Evolutionary conservation across 2,113 vertebrate genomes (phyloP).

Genomic region (Hyaena hyaena): DNA sequence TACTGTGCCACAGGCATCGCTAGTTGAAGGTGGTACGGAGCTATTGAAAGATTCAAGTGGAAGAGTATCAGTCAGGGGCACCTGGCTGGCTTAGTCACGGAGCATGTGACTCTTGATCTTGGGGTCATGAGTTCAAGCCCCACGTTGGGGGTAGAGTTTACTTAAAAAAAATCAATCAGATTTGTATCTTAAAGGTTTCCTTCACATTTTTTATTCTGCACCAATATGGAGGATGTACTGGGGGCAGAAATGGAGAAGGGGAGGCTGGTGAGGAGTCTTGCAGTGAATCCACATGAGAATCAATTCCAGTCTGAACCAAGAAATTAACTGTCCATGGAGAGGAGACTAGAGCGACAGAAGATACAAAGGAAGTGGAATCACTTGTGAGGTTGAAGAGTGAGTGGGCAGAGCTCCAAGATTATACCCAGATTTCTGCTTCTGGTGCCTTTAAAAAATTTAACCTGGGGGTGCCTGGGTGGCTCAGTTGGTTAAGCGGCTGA

Average conservation of each 20-base stretch:
- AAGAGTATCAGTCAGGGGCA: neutral
- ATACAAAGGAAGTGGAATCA: neutral
- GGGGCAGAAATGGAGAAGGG: neutral
- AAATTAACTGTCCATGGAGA: neutral
- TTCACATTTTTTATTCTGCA: neutral
- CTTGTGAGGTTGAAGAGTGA: neutral
- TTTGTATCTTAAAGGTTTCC: neutral
- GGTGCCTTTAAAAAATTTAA: neutral
- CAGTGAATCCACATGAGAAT: neutral
- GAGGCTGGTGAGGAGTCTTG: neutral
- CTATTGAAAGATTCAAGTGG: neutral
- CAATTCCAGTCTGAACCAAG: neutral
- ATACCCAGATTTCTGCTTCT: neutral
- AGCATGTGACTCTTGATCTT: neutral
- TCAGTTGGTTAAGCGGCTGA: neutral
- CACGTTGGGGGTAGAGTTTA: neutral
- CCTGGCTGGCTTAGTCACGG: neutral
- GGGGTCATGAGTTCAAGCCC: neutral
- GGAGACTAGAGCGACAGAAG: neutral
- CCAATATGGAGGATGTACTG: neutral
- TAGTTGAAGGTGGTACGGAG: neutral
- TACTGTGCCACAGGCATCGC: neutral
- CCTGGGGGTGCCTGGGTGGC: neutral
- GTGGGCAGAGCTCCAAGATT: too few species aligned
- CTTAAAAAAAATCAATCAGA: neutral